phyloP scores from a whole-genome alignment of 2,888 invertebrate genomes.

The Pyrochroa serraticornis region DNA sequence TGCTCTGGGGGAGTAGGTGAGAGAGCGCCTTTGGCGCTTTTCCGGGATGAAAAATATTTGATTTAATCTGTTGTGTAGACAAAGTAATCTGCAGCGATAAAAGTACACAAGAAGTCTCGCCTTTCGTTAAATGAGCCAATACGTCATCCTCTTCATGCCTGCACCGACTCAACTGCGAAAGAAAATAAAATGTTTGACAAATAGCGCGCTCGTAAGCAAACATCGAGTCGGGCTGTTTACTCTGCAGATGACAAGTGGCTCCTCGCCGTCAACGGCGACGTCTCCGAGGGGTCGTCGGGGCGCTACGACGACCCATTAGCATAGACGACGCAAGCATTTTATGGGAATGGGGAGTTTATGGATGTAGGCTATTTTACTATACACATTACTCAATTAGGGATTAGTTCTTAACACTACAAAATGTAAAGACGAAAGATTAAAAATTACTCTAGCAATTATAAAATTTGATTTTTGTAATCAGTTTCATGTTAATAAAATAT shows the following conservation, averaged over 20 bases:
- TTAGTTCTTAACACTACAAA: no score
- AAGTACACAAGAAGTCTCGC: conserved; percentile 57
- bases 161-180: conserved; percentile 49
- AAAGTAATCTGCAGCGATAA: conserved; percentile 58
- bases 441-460: no score
- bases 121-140: conserved; percentile 54
- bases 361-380: conserved; percentile 41
- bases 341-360: conserved; percentile 45
- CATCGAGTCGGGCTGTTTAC: conserved; percentile 55
- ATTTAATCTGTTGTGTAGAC: conserved; percentile 59
- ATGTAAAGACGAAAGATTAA: no score
- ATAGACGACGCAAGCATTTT: conserved; percentile 43
- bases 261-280: conserved; percentile 32
- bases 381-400: conserved; percentile 40
- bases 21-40: conserved; percentile 3
- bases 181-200: conserved; percentile 59
- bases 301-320: conserved; percentile 48
- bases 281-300: conserved; percentile 39
- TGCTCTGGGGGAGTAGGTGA: not conserved
- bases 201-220: conserved; percentile 57
- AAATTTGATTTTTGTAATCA: no score
- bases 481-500: no score
- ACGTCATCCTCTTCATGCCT: conserved; percentile 49
- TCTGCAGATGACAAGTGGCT: conserved; percentile 56
- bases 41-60: conserved; percentile 57